phyloP scores from a whole-genome alignment of 2,888 invertebrate genomes.

The Sphecodes monilicornis region DNA sequence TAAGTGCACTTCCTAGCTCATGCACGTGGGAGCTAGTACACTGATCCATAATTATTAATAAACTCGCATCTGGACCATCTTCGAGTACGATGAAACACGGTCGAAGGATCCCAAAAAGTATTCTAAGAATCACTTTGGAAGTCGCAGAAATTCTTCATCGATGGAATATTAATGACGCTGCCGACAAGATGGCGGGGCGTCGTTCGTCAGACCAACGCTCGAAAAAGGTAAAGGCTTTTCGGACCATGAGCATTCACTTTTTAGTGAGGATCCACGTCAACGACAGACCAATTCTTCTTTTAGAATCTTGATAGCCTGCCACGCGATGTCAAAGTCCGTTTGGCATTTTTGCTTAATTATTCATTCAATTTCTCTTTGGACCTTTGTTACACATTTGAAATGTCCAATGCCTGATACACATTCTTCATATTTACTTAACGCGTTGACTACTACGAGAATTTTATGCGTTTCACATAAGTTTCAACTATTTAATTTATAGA shows the following conservation, averaged over 20 bases:
- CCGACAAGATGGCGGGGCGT: background rate
- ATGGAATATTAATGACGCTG: background rate
- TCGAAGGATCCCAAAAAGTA: background rate
- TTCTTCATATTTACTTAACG: no score
- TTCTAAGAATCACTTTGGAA: background rate
- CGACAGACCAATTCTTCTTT: background rate
- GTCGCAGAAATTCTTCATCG: background rate
- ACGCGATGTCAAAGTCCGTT: background rate
- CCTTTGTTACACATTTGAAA: background rate
- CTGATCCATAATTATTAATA: constrained; percentile 33
- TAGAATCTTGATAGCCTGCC: background rate
- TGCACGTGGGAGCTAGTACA: background rate
- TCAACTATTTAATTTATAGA: no score
- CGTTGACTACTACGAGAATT: no score
- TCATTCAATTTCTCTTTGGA: background rate
- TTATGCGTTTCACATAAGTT: no score
- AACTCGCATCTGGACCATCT: constrained; percentile 17
- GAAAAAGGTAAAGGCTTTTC: background rate
- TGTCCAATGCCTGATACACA: no score
- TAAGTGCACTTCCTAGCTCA: background rate
- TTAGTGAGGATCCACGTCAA: constrained; percentile 14
- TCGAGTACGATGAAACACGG: background rate
- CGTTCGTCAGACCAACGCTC: background rate
- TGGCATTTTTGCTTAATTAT: background rate
- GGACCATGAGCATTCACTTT: background rate